phyloP scores from a whole-genome alignment of 2,113 vertebrate species.

The Tringa solitaria region DNA sequence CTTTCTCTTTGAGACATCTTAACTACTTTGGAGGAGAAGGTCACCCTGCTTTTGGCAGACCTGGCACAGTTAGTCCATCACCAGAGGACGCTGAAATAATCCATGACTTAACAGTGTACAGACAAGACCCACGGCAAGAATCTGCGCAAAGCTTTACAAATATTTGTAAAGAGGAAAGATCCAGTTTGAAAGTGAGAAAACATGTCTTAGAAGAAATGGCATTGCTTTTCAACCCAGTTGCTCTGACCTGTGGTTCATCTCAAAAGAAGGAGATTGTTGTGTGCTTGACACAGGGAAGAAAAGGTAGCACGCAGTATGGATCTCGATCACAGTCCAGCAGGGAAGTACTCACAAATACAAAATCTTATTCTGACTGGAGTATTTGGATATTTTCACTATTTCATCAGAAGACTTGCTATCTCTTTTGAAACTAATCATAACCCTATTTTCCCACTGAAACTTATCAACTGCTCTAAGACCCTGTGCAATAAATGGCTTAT shows the following conservation, averaged over 20 bases:
- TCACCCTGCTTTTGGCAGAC: background rate
- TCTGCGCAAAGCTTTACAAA: background rate
- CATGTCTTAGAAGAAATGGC: background rate
- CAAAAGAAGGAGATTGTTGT: background rate
- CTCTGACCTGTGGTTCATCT: background rate
- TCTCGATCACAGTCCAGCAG: background rate
- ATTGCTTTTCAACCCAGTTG: background rate
- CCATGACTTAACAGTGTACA: background rate
- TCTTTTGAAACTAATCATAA: background rate
- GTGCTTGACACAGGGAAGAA: rapidly evolving
- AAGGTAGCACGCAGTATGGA: rapidly evolving
- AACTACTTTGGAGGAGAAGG: background rate
- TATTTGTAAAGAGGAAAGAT: background rate
- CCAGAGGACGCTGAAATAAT: background rate
- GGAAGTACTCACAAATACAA: background rate
- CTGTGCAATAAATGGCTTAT: background rate
- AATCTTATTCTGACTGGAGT: background rate
- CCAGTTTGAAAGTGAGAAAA: background rate
- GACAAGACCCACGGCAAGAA: background rate
- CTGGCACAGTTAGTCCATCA: background rate
- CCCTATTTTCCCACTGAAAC: background rate
- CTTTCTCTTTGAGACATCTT: background rate
- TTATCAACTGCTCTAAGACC: background rate
- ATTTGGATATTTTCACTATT: background rate
- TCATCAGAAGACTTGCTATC: background rate